phyloP scores from a whole-genome alignment of 1,140 invertebrate species.

The Popillia japonica region DNA sequence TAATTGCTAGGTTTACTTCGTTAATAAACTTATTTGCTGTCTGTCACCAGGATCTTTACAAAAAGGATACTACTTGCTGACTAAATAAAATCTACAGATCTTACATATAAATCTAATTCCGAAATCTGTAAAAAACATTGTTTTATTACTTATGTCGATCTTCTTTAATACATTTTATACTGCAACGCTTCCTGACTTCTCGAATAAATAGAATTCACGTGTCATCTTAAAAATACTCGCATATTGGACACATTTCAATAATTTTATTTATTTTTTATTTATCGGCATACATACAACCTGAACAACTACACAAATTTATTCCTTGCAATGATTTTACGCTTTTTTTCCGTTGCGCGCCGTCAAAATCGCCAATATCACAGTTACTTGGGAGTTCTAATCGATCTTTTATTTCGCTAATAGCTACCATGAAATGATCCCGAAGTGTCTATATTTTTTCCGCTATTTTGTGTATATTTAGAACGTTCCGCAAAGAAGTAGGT shows the following conservation, averaged over 20 bases:
- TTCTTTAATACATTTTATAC: no score
- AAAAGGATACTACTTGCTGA: no score
- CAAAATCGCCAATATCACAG: slow-evolving; percentile 12
- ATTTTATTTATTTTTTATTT: no score
- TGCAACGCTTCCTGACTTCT: no score
- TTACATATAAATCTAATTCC: no score
- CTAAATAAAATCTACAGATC: no score
- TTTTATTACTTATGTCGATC: no score
- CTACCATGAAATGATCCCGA: slow-evolving; percentile 11
- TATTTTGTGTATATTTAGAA: neutral
- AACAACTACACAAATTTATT: neutral
- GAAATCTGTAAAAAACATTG: no score
- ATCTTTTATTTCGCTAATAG: slow-evolving; percentile 15
- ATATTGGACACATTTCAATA: neutral
- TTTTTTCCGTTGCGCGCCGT: neutral
- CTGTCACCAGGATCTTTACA: no score
- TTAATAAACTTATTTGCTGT: no score
- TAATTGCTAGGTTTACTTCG: no score
- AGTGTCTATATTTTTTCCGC: slow-evolving; percentile 27
- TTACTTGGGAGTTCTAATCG: neutral
- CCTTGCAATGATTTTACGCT: neutral
- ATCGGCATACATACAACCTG: neutral
- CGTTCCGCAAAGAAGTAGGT: neutral
- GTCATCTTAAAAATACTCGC: neutral
- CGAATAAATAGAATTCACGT: neutral